phyloP scores from a whole-genome alignment of 2,113 vertebrate genomes.

The Peucedramus taeniatus region DNA sequence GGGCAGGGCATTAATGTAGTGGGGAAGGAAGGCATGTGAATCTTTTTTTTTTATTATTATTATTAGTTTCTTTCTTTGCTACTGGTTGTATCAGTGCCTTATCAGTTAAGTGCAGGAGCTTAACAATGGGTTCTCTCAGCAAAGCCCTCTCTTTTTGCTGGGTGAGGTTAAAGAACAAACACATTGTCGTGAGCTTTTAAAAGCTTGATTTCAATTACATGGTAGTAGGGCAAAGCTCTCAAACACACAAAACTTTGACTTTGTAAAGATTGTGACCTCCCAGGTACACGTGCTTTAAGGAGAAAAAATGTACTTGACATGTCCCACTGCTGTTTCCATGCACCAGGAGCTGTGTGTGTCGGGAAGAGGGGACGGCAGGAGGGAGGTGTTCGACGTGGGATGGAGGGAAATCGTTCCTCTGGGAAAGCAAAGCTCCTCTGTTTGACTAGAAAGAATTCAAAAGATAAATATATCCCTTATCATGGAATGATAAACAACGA shows the following conservation, averaged over 20 bases:
- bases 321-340: conserved; percentile 42
- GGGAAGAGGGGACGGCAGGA: neutral
- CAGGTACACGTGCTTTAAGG: conserved; percentile 56
- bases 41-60: neutral
- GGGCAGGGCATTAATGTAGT: neutral
- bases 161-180: conserved; percentile 43
- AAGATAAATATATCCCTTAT: conserved; percentile 59
- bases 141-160: neutral
- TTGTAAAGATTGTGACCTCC: conserved; percentile 64
- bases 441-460: conserved; percentile 50
- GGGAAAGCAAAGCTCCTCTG: conserved; percentile 45
- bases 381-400: rapidly evolving
- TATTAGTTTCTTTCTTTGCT: conserved; percentile 50
- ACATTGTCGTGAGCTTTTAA: conserved; percentile 51
- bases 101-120: conserved; percentile 40
- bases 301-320: conserved; percentile 64
- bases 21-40: conserved; percentile 24
- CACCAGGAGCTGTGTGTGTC: neutral
- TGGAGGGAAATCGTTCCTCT: neutral
- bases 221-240: conserved; percentile 65
- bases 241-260: conserved; percentile 66
- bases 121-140: conserved; percentile 9
- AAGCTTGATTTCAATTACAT: conserved; percentile 63
- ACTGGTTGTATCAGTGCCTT: conserved; percentile 54
- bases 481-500: conserved; percentile 22